Percentiles rank a stretch among this genome's conserved stretches.
These are phyloP conservation scores for Odontophorus gujanensis DNA, from an alignment of 2,113 vertebrate species.

Conservation along the genomic window DNA sequence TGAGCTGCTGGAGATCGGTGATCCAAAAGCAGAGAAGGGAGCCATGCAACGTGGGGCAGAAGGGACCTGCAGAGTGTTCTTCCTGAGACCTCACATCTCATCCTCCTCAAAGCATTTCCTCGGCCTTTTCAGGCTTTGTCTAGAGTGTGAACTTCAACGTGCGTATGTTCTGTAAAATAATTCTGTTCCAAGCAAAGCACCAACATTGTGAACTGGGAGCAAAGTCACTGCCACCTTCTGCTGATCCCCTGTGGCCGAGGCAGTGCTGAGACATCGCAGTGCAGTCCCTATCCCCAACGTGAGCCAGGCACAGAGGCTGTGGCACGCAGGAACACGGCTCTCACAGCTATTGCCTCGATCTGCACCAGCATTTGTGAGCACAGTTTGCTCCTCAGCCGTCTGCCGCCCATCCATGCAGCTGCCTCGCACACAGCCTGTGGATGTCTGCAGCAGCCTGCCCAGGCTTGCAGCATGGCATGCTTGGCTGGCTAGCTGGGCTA, in stretches of 20 bases:
- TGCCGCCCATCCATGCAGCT: background rate
- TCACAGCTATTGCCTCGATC: fast-evolving
- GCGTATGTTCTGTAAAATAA: background rate
- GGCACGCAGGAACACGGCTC: fast-evolving
- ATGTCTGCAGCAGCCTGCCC: slow-evolving; percentile 36
- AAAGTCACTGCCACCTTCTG: background rate
- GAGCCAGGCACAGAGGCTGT: fast-evolving
- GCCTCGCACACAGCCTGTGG: background rate
- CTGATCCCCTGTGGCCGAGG: fast-evolving
- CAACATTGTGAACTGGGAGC: background rate
- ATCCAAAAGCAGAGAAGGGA: background rate
- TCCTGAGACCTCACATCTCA: background rate
- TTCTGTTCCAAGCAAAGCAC: background rate
- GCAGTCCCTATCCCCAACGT: background rate
- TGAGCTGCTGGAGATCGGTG: background rate
- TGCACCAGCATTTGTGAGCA: fast-evolving
- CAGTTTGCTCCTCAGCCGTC: background rate
- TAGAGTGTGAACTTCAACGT: fast-evolving
- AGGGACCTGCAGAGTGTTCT: background rate
- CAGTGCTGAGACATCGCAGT: background rate
- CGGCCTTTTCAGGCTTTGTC: background rate
- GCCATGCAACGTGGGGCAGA: background rate
- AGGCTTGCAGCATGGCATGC: background rate
- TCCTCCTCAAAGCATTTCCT: background rate
- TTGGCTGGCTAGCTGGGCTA: background rate